These are phyloP conservation scores for Caenorhabditis imperialis DNA, from an alignment of 2,888 invertebrate genomes.

Conservation along the genomic window DNA sequence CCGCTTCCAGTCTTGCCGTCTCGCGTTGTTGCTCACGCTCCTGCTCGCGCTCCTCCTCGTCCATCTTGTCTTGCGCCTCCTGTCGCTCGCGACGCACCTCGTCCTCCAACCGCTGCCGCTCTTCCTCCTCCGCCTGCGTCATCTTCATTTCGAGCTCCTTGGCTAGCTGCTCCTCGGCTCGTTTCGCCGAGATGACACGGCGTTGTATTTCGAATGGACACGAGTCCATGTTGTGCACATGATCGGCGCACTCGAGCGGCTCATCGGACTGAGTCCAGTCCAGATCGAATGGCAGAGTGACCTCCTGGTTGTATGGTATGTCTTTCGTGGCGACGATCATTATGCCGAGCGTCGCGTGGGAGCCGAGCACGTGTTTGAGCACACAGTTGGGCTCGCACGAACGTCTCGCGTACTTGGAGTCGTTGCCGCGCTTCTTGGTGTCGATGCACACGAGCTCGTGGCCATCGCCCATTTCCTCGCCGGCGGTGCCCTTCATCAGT, in stretches of 20 bases:
- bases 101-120: conserved; percentile 16
- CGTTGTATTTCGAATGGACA: conserved; percentile 38
- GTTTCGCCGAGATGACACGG: neutral
- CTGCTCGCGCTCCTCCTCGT: conserved; percentile 13
- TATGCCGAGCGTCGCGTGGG: conserved; percentile 24
- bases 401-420: conserved; percentile 35
- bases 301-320: conserved; percentile 34
- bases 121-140: conserved; percentile 4
- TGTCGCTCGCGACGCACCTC: conserved; percentile 21
- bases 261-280: conserved; percentile 22
- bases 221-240: neutral
- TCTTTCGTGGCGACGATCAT: conserved; percentile 46
- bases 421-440: conserved; percentile 39
- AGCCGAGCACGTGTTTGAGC: conserved; percentile 50
- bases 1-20: neutral
- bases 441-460: conserved; percentile 42
- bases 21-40: conserved; percentile 8
- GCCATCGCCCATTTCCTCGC: conserved; percentile 28
- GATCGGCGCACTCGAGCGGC: conserved; percentile 32
- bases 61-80: conserved; percentile 3
- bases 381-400: conserved; percentile 52
- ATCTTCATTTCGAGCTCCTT: neutral
- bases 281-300: conserved; percentile 50
- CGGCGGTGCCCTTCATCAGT: conserved; percentile 45
- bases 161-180: neutral